A percentile compares a stretch with the other conserved stretches of the same genome.
Conservation (phyloP, 2,113 vertebrate genomes). For the Anguilla rostrata region DNA sequence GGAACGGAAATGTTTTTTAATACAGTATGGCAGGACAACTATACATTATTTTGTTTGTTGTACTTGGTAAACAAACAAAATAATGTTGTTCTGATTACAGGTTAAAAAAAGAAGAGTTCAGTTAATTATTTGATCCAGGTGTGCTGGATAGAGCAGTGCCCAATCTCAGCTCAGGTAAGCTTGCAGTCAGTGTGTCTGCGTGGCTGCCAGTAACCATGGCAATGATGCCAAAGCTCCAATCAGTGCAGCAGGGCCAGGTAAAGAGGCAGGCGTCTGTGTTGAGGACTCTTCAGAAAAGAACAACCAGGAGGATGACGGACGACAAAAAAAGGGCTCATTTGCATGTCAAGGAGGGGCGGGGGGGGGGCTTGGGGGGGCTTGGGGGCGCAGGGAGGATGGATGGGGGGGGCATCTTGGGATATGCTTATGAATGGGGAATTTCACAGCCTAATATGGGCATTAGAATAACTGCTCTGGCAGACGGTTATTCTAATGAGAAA, state of each 20-base stretch:
- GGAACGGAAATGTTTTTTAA: too few relatives aligned
- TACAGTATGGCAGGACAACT: too few relatives aligned
- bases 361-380: background rate
- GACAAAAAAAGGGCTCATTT: slow-evolving; percentile 18
- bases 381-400: background rate
- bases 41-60: too few relatives aligned
- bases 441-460: background rate
- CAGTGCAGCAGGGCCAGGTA: background rate
- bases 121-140: too few relatives aligned
- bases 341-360: slow-evolving; percentile 23
- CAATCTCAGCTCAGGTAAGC: background rate
- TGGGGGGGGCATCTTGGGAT: background rate
- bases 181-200: background rate
- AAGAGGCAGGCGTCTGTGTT: background rate
- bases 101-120: too few relatives aligned
- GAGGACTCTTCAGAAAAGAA: background rate
- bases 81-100: too few relatives aligned
- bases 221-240: background rate
- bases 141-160: too few relatives aligned
- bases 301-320: background rate
- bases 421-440: background rate
- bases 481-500: too few relatives aligned
- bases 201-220: too few relatives aligned
- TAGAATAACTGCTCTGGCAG: background rate
- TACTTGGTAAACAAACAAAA: too few relatives aligned